A percentile compares a stretch with the other conserved stretches of the same genome.
These are phyloP conservation scores for Drosophila monieri DNA, from an alignment of 2,888 invertebrate species.

Conservation along the genomic window DNA sequence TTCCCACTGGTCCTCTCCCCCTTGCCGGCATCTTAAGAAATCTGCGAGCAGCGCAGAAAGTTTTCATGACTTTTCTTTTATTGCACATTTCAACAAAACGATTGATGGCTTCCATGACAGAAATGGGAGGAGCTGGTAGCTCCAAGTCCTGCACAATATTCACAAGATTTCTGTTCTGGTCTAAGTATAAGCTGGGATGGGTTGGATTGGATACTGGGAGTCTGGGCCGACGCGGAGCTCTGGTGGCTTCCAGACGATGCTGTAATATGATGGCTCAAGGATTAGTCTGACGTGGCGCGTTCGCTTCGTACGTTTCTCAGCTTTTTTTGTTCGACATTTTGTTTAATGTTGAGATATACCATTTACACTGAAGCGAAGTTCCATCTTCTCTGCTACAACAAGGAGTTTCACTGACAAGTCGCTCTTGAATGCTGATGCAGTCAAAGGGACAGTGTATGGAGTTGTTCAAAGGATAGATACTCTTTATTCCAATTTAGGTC, in stretches of 20 bases:
- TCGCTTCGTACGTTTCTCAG: slow-evolving; percentile 60
- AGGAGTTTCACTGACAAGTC: slow-evolving; percentile 13
- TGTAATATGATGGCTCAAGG: slow-evolving; percentile 80
- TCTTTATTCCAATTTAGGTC: background rate
- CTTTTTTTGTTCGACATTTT: slow-evolving; percentile 68
- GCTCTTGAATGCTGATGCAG: slow-evolving; percentile 8
- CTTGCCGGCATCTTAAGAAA: slow-evolving; percentile 49
- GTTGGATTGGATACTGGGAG: slow-evolving; percentile 13
- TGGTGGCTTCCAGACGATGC: slow-evolving; percentile 55
- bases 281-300: slow-evolving; percentile 80
- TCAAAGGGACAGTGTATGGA: slow-evolving; percentile 21
- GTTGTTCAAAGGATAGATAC: background rate
- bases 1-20: slow-evolving; percentile 11
- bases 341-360: slow-evolving; percentile 64
- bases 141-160: slow-evolving; percentile 64
- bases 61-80: slow-evolving; percentile 82
- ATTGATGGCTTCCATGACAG: slow-evolving; percentile 83
- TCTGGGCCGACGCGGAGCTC: slow-evolving; percentile 11
- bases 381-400: background rate
- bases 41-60: slow-evolving; percentile 78
- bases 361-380: slow-evolving; percentile 15
- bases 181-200: slow-evolving; percentile 6
- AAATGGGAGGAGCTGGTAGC: slow-evolving; percentile 16
- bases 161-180: slow-evolving; percentile 73
- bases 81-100: slow-evolving; percentile 83